Conservation (phyloP, 1,140 invertebrate species). For the Ectropis grisescens region DNA sequence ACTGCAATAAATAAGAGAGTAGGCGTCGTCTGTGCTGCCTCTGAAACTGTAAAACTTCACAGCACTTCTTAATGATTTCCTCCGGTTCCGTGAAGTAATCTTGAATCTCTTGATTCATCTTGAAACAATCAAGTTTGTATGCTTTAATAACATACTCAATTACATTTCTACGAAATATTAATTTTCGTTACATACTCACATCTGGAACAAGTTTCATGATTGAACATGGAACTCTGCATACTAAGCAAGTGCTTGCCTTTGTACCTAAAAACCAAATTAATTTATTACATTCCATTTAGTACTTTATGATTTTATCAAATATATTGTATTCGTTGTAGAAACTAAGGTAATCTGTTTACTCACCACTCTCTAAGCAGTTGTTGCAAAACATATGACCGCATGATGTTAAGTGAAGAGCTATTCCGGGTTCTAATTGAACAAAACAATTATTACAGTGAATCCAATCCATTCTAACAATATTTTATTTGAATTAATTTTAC, state of each 20-base stretch:
- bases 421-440: slow-evolving; percentile 49
- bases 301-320: too few relatives aligned
- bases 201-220: slow-evolving; percentile 59
- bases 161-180: slow-evolving; percentile 3
- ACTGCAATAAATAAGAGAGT: slow-evolving; percentile 55
- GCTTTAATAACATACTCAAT: slow-evolving; percentile 3
- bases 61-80: slow-evolving; percentile 59
- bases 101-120: slow-evolving; percentile 66
- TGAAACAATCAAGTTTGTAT: slow-evolving; percentile 9
- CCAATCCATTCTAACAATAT: slow-evolving; percentile 55
- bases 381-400: slow-evolving; percentile 69
- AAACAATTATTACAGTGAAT: slow-evolving; percentile 69
- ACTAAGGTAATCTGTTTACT: too few relatives aligned
- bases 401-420: slow-evolving; percentile 58
- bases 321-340: too few relatives aligned
- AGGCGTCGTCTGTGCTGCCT: slow-evolving; percentile 56
- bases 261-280: slow-evolving; percentile 28
- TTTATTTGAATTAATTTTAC: slow-evolving; percentile 6
- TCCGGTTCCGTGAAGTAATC: slow-evolving; percentile 66
- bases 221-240: slow-evolving; percentile 54
- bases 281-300: too few relatives aligned
- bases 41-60: slow-evolving; percentile 61
- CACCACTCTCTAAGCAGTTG: slow-evolving; percentile 52
- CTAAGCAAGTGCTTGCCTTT: slow-evolving; percentile 53
- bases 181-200: too few relatives aligned